phyloP scores from a whole-genome alignment of 2,888 invertebrate species.

The Glaucopsyche alexis region DNA sequence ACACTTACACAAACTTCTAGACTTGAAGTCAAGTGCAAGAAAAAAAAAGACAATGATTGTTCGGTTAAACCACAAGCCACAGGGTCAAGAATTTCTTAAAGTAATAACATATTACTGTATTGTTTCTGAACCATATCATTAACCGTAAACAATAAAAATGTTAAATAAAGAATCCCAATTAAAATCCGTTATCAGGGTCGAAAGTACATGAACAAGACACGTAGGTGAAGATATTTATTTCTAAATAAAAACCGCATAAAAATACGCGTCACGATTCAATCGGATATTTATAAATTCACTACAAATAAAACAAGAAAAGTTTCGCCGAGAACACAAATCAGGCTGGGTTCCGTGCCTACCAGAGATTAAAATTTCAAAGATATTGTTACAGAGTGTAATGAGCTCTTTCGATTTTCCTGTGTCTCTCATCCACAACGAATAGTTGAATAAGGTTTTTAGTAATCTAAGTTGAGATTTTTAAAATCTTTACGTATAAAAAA shows the following conservation, averaged over 20 bases:
- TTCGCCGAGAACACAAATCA: neutral
- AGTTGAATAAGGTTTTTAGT: too few species aligned
- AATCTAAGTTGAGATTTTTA: too few species aligned
- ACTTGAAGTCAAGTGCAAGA: neutral
- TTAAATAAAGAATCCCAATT: neutral
- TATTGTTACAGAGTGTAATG: neutral
- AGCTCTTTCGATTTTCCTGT: too few species aligned
- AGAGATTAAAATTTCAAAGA: neutral
- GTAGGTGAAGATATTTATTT: conserved; percentile 23
- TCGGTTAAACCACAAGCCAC: neutral
- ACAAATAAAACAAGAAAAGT: neutral
- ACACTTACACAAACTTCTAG: neutral
- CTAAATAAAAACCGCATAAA: conserved; percentile 21
- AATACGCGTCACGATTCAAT: conserved; percentile 15
- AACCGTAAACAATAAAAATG: neutral
- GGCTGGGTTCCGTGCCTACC: neutral
- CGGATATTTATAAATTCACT: conserved; percentile 25
- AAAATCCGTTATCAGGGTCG: neutral
- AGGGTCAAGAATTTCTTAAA: neutral
- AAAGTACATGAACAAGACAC: neutral
- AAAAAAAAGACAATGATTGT: neutral
- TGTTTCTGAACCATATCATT: neutral
- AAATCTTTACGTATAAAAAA: too few species aligned
- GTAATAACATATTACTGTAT: neutral
- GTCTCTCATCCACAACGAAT: too few species aligned